Evolutionary conservation across 1,140 invertebrate genomes (phyloP).

Genomic region (Leucophenga varia): DNA sequence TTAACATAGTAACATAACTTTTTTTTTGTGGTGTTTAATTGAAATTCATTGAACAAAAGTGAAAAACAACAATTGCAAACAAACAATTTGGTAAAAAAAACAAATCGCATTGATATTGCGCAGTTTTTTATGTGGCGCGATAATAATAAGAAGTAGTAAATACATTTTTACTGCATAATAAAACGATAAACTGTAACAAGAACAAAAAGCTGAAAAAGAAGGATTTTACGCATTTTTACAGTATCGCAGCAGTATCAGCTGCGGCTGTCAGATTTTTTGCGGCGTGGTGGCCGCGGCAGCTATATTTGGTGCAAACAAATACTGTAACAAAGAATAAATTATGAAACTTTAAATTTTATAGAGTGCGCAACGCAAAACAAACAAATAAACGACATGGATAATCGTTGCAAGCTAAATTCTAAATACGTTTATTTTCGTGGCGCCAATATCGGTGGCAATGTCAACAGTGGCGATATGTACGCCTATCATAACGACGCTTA

Average conservation of each 20-base stretch:
- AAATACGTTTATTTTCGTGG: conserved; percentile 17
- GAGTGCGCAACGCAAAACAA: conserved; percentile 8
- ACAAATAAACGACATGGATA: conserved; percentile 29
- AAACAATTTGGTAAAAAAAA: no score
- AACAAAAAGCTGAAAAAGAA: conserved; percentile 34
- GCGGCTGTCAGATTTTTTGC: conserved; percentile 33
- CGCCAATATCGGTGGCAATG: background rate
- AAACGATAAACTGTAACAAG: conserved; percentile 29
- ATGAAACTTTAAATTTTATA: conserved; percentile 25
- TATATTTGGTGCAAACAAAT: conserved; percentile 17
- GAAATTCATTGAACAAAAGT: no score
- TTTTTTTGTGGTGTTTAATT: no score
- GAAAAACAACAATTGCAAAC: no score
- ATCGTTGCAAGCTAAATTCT: conserved; percentile 25
- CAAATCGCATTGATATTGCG: no score
- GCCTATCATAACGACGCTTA: no score
- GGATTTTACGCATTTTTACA: conserved; percentile 44
- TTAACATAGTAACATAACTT: no score
- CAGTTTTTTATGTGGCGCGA: no score
- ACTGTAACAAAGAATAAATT: conserved; percentile 27
- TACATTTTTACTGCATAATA: conserved; percentile 19
- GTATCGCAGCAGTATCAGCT: conserved; percentile 28
- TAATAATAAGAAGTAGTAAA: no score
- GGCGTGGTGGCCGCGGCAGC: conserved; percentile 18
- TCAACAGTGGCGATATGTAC: no score